Evolutionary conservation across 1,140 invertebrate genomes (phyloP).

Genomic region (Drosophila suzukii): DNA sequence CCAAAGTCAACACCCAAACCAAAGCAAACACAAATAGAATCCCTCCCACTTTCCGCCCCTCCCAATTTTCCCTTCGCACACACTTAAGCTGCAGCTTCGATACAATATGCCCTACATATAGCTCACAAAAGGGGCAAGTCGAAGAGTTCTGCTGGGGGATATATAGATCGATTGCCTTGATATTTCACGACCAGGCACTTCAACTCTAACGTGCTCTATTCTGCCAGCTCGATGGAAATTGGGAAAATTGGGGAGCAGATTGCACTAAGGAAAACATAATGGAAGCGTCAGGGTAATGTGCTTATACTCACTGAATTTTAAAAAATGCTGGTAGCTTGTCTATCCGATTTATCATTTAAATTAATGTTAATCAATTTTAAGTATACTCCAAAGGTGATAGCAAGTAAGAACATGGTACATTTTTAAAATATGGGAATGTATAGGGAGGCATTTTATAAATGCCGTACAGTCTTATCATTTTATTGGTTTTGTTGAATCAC

Average conservation of each 20-base stretch:
- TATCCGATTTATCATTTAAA: too few relatives aligned
- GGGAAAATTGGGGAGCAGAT: constrained; percentile 8
- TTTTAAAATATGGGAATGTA: too few relatives aligned
- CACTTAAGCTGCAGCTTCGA: constrained; percentile 53
- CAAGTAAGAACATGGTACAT: too few relatives aligned
- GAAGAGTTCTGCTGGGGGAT: constrained; percentile 7
- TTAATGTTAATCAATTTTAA: too few relatives aligned
- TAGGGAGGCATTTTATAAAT: too few relatives aligned
- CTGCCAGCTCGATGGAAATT: constrained; percentile 24
- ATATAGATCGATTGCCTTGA: constrained; percentile 65
- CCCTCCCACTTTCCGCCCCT: not conserved
- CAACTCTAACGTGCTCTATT: constrained; percentile 45
- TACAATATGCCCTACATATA: constrained; percentile 40
- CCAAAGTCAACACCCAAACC: constrained; percentile 78
- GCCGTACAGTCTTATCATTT: too few relatives aligned
- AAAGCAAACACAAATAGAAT: constrained; percentile 52
- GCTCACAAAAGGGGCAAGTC: constrained; percentile 4
- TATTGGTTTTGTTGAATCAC: too few relatives aligned
- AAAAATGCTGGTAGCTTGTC: not conserved
- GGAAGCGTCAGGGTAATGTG: not conserved
- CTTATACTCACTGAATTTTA: not conserved
- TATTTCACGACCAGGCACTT: constrained; percentile 59
- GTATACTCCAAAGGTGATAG: too few relatives aligned
- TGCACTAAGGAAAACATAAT: constrained; percentile 7
- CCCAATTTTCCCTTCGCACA: constrained; percentile 23